Percentiles rank a stretch among this genome's conserved stretches.
Conservation (phyloP, 2,797 vertebrate genomes). For the Lepilemur septentrionalis region DNA sequence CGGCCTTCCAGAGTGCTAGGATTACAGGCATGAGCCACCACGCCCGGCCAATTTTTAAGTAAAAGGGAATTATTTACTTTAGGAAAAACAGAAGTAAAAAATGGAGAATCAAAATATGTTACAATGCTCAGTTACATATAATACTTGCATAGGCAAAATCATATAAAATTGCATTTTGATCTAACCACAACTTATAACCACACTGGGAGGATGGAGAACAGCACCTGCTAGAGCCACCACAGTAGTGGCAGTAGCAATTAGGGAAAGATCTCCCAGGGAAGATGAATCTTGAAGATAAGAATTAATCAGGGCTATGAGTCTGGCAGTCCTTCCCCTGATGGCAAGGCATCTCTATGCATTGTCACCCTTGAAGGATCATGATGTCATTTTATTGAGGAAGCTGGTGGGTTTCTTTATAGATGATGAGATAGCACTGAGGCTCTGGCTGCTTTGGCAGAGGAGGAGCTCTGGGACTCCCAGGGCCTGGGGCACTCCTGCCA, state of each 20-base stretch:
- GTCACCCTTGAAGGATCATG: background rate
- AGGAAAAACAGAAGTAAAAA: background rate
- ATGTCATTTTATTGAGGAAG: background rate
- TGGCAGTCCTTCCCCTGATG: background rate
- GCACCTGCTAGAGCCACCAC: background rate
- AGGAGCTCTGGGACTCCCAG: background rate
- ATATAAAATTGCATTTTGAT: background rate
- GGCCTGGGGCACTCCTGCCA: background rate
- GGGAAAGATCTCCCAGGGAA: background rate
- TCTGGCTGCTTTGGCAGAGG: background rate
- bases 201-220: background rate
- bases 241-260: background rate
- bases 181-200: background rate
- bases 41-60: background rate
- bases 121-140: background rate
- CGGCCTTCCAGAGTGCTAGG: too few species aligned
- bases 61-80: background rate
- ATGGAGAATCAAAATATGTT: background rate
- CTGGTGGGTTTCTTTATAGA: background rate
- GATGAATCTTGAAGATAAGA: background rate
- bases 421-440: background rate
- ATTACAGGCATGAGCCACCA: too few species aligned
- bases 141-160: background rate
- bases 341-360: background rate
- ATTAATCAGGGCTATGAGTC: background rate